Evolutionary conservation across 2,797 vertebrate species (phyloP).

Genomic region (Chrosomus eos): DNA sequence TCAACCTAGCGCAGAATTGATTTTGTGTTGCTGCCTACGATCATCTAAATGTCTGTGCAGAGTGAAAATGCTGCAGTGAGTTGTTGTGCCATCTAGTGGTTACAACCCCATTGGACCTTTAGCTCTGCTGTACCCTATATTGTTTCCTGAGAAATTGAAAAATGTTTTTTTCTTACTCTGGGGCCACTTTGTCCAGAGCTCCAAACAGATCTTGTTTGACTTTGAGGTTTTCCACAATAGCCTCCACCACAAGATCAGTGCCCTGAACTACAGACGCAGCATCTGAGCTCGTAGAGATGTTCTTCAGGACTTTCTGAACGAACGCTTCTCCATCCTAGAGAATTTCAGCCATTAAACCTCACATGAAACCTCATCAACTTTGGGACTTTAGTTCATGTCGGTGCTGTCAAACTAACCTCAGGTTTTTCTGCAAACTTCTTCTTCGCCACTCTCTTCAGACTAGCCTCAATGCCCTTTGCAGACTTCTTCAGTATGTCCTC

Average conservation of each 20-base stretch:
- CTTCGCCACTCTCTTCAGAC: constrained; percentile 88
- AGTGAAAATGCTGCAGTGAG: no score
- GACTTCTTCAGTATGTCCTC: constrained; percentile 91
- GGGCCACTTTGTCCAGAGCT: constrained; percentile 89
- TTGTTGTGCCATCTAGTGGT: neutral
- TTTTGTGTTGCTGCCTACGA: neutral
- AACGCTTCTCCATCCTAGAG: constrained; percentile 87
- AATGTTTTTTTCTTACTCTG: constrained; percentile 80
- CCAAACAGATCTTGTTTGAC: constrained; percentile 90
- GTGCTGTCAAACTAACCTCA: constrained; percentile 77
- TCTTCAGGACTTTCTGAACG: constrained; percentile 85
- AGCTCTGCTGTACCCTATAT: neutral
- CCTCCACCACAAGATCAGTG: constrained; percentile 93
- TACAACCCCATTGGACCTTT: neutral
- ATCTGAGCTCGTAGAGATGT: constrained; percentile 84
- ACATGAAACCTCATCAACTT: neutral
- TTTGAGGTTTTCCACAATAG: constrained; percentile 92
- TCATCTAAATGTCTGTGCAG: neutral
- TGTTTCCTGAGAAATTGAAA: no score
- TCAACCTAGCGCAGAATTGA: neutral
- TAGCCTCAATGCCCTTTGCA: constrained; percentile 86
- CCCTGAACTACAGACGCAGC: constrained; percentile 80
- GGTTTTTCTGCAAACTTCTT: constrained; percentile 96
- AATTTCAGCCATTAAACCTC: neutral
- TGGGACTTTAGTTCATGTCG: neutral